phyloP scores from a whole-genome alignment of 2,888 invertebrate species.

The Drosophila mettleri region DNA sequence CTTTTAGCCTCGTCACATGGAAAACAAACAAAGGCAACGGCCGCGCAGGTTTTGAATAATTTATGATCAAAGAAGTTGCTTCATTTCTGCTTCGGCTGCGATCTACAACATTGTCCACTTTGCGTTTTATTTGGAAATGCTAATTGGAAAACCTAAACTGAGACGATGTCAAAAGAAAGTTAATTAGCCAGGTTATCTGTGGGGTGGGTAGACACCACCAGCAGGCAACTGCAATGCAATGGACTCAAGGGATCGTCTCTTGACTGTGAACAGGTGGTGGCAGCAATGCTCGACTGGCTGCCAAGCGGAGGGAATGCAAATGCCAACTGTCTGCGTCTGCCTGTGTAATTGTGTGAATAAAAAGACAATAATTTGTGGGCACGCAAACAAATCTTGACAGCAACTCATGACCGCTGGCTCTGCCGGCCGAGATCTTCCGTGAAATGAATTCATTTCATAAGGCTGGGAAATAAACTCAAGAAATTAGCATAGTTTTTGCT shows the following conservation, averaged over 20 bases:
- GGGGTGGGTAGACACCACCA: not conserved
- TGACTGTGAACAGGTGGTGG: slow-evolving; percentile 66
- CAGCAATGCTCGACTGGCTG: slow-evolving; percentile 37
- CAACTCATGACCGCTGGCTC: slow-evolving; percentile 15
- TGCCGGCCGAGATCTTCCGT: slow-evolving; percentile 21
- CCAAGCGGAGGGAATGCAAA: slow-evolving; percentile 53
- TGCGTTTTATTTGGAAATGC: slow-evolving; percentile 52
- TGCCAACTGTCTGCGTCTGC: slow-evolving; percentile 19
- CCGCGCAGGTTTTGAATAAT: slow-evolving; percentile 69
- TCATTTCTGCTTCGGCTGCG: slow-evolving; percentile 14
- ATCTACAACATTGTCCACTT: slow-evolving; percentile 49
- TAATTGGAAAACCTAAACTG: slow-evolving; percentile 67
- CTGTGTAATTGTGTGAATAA: slow-evolving; percentile 78
- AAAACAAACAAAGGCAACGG: slow-evolving; percentile 64
- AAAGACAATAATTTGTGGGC: slow-evolving; percentile 74
- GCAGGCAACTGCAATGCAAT: not conserved
- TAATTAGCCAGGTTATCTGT: slow-evolving; percentile 48
- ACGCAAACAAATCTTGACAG: slow-evolving; percentile 65
- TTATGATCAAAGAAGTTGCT: slow-evolving; percentile 46
- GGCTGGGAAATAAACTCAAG: slow-evolving; percentile 51
- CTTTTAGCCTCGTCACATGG: slow-evolving; percentile 52
- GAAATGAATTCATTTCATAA: slow-evolving; percentile 73
- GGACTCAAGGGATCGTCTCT: slow-evolving; percentile 47
- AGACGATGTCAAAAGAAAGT: slow-evolving; percentile 67
- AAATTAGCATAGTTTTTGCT: slow-evolving; percentile 71